A percentile compares a stretch with the other conserved stretches of the same genome.
Conservation (phyloP, 1,140 invertebrate species). For the Cyclargus thomasi region DNA sequence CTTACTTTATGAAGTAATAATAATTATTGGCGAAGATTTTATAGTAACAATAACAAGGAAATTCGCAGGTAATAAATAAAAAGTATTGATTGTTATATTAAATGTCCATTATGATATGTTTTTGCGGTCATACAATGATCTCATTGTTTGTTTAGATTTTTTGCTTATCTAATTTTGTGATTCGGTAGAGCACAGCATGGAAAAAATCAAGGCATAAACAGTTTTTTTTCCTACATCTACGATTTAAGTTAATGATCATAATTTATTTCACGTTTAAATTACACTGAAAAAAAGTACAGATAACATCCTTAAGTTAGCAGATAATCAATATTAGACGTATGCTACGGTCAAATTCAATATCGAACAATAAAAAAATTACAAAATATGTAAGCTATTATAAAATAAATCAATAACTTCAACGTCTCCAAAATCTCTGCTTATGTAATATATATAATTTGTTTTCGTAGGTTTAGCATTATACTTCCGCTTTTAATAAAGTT, state of each 20-base stretch:
- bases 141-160: background rate
- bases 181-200: background rate
- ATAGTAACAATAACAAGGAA: background rate
- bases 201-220: background rate
- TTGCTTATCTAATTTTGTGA: background rate
- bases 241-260: background rate
- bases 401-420: too few species aligned
- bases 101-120: background rate
- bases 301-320: background rate
- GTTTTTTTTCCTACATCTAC: background rate
- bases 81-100: background rate
- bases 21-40: too few species aligned
- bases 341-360: too few species aligned
- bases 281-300: background rate
- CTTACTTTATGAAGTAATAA: too few species aligned
- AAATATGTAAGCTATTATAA: too few species aligned
- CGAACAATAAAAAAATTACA: too few species aligned
- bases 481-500: too few species aligned
- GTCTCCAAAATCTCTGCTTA: too few species aligned
- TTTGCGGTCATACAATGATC: background rate
- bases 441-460: too few species aligned
- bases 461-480: too few species aligned
- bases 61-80: background rate
- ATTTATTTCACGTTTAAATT: background rate
- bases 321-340: too few species aligned